Conservation (phyloP, 2,113 vertebrate genomes). For the Ammodytes marinus region DNA sequence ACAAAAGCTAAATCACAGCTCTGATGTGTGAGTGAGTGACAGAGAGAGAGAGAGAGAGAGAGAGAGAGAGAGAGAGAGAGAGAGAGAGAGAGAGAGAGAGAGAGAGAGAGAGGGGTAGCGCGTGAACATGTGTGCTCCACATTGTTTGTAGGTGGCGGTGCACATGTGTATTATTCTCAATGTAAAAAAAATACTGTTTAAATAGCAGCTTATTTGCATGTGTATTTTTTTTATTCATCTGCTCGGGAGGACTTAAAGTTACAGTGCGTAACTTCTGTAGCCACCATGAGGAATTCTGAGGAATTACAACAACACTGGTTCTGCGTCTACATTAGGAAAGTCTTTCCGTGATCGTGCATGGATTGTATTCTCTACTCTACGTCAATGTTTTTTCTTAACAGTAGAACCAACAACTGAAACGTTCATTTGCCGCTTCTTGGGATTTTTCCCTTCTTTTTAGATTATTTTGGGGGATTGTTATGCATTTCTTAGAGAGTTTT, state of each 20-base stretch:
- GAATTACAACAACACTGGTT: no score
- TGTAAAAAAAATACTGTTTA: neutral
- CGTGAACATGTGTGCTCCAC: neutral
- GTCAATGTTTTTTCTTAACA: no score
- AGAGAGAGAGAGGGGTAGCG: neutral
- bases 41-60: neutral
- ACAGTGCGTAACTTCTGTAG: no score
- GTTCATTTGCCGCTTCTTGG: no score
- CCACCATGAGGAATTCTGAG: no score
- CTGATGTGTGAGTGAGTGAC: slow-evolving; percentile 43
- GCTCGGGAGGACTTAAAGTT: neutral
- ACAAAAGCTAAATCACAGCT: slow-evolving; percentile 72
- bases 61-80: neutral
- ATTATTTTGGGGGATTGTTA: no score
- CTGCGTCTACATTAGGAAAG: no score
- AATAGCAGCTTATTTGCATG: slow-evolving; percentile 8
- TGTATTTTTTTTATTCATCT: neutral
- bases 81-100: neutral
- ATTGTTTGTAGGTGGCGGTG: neutral
- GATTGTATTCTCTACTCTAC: no score
- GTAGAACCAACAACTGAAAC: no score
- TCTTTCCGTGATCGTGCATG: no score
- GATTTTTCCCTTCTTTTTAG: no score
- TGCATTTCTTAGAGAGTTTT: no score
- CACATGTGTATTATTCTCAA: neutral